These are phyloP conservation scores for Oithona nana DNA, from an alignment of 2,888 invertebrate genomes.

Conservation along the genomic window DNA sequence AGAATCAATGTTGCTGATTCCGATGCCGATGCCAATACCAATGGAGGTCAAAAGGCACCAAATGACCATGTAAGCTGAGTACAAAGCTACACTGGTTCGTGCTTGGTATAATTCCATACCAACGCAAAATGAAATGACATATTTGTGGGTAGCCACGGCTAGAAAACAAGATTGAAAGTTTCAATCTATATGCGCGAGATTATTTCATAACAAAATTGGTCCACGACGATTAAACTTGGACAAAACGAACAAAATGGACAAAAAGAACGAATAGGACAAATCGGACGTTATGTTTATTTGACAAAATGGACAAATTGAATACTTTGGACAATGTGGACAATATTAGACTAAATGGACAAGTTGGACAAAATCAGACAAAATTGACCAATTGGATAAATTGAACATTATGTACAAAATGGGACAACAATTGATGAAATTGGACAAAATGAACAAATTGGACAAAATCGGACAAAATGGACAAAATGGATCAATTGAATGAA, in stretches of 20 bases:
- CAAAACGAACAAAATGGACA: too few relatives aligned
- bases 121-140: slow-evolving; percentile 68
- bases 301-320: too few relatives aligned
- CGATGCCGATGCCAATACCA: slow-evolving; percentile 7
- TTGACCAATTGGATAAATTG: neutral
- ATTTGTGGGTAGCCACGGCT: slow-evolving; percentile 61
- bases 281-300: neutral
- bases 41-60: neutral
- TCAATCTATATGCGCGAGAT: too few relatives aligned
- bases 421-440: too few relatives aligned
- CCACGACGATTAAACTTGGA: too few relatives aligned
- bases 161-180: neutral
- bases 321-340: neutral
- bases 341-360: neutral
- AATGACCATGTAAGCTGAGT: neutral
- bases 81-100: slow-evolving; percentile 24
- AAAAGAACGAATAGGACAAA: neutral
- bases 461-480: neutral
- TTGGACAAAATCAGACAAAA: neutral
- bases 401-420: neutral
- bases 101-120: slow-evolving; percentile 59
- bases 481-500: too few relatives aligned
- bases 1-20: neutral
- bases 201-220: too few relatives aligned
- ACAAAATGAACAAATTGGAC: neutral